These are phyloP conservation scores for Pipistrellus nathusii DNA, from an alignment of 2,797 vertebrate species.

Conservation along the genomic window DNA sequence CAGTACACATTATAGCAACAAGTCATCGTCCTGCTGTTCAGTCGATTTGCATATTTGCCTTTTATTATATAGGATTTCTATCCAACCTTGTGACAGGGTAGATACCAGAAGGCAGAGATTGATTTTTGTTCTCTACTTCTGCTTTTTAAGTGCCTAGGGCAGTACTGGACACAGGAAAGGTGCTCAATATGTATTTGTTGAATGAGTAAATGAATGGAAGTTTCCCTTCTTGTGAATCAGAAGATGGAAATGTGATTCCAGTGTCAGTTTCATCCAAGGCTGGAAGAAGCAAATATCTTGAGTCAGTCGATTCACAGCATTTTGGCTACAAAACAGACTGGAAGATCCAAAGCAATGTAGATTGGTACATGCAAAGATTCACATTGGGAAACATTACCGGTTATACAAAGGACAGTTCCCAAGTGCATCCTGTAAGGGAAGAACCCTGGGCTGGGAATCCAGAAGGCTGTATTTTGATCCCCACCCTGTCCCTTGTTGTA, in stretches of 20 bases:
- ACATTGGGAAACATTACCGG: slow-evolving; percentile 18
- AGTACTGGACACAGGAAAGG: background rate
- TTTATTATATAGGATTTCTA: background rate
- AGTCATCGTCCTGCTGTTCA: fast-evolving
- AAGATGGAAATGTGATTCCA: background rate
- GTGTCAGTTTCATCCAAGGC: slow-evolving; percentile 35
- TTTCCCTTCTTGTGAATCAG: slow-evolving; percentile 23
- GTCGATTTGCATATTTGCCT: no score
- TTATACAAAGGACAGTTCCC: background rate
- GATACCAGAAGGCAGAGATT: background rate
- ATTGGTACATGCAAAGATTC: background rate
- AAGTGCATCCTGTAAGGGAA: background rate
- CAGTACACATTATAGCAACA: no score
- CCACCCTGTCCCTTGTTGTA: background rate
- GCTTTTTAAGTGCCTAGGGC: background rate
- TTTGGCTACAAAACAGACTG: background rate
- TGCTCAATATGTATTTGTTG: background rate
- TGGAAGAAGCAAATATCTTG: slow-evolving; percentile 33
- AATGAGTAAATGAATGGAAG: background rate
- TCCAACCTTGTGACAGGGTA: background rate
- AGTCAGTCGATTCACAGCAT: slow-evolving; percentile 34
- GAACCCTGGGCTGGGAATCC: background rate
- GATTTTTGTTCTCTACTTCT: background rate
- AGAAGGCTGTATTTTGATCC: background rate
- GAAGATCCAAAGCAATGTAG: slow-evolving; percentile 15